Conservation (phyloP, 1,140 invertebrate genomes). For the Drosophila subpulchrella region DNA sequence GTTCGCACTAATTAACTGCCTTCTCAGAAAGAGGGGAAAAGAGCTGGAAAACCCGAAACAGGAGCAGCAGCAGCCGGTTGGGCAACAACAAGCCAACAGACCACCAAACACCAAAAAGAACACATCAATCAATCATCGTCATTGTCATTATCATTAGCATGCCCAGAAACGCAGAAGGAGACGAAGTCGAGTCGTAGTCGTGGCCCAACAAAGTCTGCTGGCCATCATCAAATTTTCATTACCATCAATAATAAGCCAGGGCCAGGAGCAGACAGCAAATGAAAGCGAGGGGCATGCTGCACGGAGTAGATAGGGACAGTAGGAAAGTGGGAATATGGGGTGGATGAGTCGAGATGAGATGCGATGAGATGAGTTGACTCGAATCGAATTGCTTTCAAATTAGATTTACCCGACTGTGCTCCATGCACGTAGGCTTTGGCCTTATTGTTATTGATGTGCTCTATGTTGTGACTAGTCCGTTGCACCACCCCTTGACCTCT, state of each 20-base stretch:
- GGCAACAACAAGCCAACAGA: constrained; percentile 16
- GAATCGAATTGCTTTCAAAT: constrained; percentile 53
- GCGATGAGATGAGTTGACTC: neutral
- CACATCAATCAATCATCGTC: constrained; percentile 75
- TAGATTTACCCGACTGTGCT: constrained; percentile 41
- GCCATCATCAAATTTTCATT: constrained; percentile 72
- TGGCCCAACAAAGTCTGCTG: constrained; percentile 20
- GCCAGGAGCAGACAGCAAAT: constrained; percentile 18
- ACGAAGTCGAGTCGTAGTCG: neutral
- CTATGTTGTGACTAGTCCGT: constrained; percentile 9
- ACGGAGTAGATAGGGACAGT: neutral
- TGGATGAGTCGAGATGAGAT: neutral
- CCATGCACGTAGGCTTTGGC: constrained; percentile 12
- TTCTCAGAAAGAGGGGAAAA: neutral
- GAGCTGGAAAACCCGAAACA: constrained; percentile 3
- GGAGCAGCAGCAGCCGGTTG: neutral
- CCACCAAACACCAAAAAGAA: constrained; percentile 43
- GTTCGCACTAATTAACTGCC: constrained; percentile 44
- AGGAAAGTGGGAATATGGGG: neutral
- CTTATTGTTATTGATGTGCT: constrained; percentile 42
- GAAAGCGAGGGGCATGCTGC: neutral
- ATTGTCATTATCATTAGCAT: constrained; percentile 73
- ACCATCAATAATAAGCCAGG: constrained; percentile 69
- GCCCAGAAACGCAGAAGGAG: constrained; percentile 7
- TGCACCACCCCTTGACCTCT: neutral